These are phyloP conservation scores for Cheilosia grossa DNA, from an alignment of 2,888 invertebrate genomes.

Conservation along the genomic window DNA sequence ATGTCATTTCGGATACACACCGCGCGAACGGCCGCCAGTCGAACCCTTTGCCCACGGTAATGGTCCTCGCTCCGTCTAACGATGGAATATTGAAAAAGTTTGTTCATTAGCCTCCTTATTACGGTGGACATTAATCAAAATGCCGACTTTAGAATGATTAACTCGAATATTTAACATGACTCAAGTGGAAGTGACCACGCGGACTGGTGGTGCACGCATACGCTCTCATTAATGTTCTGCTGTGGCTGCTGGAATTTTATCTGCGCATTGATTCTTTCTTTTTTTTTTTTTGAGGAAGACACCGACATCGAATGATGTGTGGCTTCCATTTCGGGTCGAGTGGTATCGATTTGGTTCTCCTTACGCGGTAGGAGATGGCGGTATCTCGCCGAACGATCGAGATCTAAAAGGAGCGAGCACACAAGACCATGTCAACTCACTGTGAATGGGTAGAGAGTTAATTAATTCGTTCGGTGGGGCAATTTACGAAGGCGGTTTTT, in stretches of 20 bases:
- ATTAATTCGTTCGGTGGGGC: slow-evolving; percentile 62
- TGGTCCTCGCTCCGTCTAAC: slow-evolving; percentile 11
- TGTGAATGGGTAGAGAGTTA: slow-evolving; percentile 28
- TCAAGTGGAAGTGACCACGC: slow-evolving; percentile 54
- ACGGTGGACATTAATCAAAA: slow-evolving; percentile 77
- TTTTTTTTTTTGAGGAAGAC: not conserved
- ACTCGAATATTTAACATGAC: slow-evolving; percentile 66
- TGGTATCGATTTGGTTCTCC: slow-evolving; percentile 49
- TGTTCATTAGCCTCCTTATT: slow-evolving; percentile 77
- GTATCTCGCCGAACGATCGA: slow-evolving; percentile 37
- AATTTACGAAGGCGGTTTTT: slow-evolving; percentile 19
- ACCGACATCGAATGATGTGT: slow-evolving; percentile 50
- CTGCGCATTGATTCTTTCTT: not conserved
- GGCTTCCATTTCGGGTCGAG: slow-evolving; percentile 46
- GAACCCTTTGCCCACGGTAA: not conserved
- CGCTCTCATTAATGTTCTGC: slow-evolving; percentile 38
- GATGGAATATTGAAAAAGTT: slow-evolving; percentile 67
- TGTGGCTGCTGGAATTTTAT: slow-evolving; percentile 43
- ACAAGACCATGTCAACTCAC: slow-evolving; percentile 51
- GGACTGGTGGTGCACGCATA: slow-evolving; percentile 9
- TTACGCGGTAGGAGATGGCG: slow-evolving; percentile 22
- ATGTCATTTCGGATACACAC: slow-evolving; percentile 75
- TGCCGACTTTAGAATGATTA: slow-evolving; percentile 75
- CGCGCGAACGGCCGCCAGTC: not conserved
- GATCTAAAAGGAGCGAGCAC: slow-evolving; percentile 34